Conservation (phyloP, 2,888 invertebrate species). For the Thecophora atra region DNA sequence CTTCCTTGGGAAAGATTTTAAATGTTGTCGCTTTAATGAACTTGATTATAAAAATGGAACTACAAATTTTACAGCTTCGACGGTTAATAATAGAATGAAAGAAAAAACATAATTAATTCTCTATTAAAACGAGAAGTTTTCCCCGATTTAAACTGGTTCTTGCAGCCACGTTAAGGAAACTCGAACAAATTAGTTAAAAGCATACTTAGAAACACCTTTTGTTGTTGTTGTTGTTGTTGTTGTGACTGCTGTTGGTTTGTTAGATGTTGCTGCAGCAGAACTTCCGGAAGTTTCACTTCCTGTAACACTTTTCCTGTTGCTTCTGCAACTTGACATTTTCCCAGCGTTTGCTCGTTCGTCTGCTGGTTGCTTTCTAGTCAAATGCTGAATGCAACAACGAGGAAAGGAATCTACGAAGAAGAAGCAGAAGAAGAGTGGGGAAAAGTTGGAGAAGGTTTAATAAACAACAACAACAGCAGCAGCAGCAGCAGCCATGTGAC, state of each 20-base stretch:
- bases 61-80: neutral
- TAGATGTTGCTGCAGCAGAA: neutral
- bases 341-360: neutral
- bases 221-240: too few relatives aligned
- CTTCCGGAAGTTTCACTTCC: slow-evolving; percentile 33
- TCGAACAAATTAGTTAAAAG: neutral
- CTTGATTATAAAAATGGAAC: neutral
- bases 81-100: neutral
- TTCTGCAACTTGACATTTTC: slow-evolving; percentile 12
- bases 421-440: neutral
- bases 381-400: too few relatives aligned
- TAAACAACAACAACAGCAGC: neutral
- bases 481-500: neutral
- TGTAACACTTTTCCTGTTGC: slow-evolving; percentile 17
- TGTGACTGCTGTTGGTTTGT: neutral
- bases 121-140: neutral
- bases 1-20: too few relatives aligned
- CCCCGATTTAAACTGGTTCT: neutral
- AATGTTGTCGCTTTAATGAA: too few relatives aligned
- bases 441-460: neutral
- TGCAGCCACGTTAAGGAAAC: neutral
- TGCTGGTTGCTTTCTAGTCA: neutral
- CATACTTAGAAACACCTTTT: neutral
- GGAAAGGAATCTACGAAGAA: too few relatives aligned
- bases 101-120: neutral